phyloP scores from a whole-genome alignment of 1,140 invertebrate genomes.

The Caligus rogercresseyi region DNA sequence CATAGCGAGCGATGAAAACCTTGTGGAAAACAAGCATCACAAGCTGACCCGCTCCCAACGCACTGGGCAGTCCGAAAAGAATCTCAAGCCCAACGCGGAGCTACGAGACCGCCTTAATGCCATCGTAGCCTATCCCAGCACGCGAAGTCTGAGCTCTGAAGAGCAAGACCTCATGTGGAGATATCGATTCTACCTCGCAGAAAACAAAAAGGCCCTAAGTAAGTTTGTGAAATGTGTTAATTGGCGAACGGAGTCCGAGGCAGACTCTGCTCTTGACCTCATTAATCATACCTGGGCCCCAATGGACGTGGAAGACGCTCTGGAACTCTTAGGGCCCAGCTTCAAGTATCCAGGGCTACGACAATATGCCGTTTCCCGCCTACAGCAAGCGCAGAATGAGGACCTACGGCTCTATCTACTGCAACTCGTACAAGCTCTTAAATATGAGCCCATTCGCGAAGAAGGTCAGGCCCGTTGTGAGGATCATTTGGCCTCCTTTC shows the following conservation, averaged over 20 bases:
- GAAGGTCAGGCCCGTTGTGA: not conserved
- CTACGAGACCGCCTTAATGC: constrained; percentile 62
- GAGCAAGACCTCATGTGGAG: constrained; percentile 99
- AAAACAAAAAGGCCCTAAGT: constrained; percentile 72
- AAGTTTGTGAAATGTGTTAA: constrained; percentile 98
- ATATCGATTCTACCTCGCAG: constrained; percentile 79
- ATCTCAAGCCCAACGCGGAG: constrained; percentile 80
- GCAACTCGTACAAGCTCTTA: constrained; percentile 91
- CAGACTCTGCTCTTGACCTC: constrained; percentile 73
- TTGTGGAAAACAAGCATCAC: constrained; percentile 92
- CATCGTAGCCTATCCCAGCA: constrained; percentile 76
- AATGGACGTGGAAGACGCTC: constrained; percentile 90
- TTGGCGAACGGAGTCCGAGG: constrained; percentile 65
- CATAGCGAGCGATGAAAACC: constrained; percentile 45
- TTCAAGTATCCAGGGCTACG: constrained; percentile 79
- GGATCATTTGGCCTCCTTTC: constrained; percentile 60
- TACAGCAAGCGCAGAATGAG: constrained; percentile 36
- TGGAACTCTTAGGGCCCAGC: constrained; percentile 80
- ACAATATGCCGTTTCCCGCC: constrained; percentile 74
- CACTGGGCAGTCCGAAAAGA: constrained; percentile 65
- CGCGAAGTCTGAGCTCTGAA: constrained; percentile 61
- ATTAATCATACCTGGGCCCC: constrained; percentile 66
- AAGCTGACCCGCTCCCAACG: constrained; percentile 76
- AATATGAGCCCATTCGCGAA: constrained; percentile 50
- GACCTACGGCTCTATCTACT: constrained; percentile 84